Base-by-base conservation (phyloP, 64 coral and sea anemone genomes). In the Exaiptasia diaphana region DNA sequence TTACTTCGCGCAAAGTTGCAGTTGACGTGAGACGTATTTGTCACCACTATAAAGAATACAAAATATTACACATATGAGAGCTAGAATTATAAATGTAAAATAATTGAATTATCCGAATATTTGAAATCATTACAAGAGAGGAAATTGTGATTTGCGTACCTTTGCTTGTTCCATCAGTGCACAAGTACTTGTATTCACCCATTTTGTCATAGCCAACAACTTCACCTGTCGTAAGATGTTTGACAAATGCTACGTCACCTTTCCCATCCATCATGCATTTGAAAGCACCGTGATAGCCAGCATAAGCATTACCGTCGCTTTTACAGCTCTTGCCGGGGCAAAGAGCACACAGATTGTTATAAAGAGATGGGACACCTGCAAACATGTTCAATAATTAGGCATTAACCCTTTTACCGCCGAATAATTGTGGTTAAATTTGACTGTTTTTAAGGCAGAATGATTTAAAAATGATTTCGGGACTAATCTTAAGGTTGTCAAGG, bases 191-290 rank as follows among this genome's bases (percentile, higher is more conserved):
- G 41, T 58, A 83, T n/a, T 83, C 81, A 30, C 44, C 53, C 31
- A 83, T 33, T 62, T 62, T 62, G n/a, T n/a, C 32, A 65, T 65
- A 65, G 1, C 5, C 21, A 3, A 85, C 52, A 35, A 91, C 74
- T 15, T 91, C 81, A 14, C 39, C 34, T 9, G 67, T 53, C 0
- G 89, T 91, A 0, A 70, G 50, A 10, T 91, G 82, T 29, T 91
- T 91, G 8, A 85, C 74, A 43, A 91, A 91, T 12, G 82, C 89
- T 8, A 91, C 75, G 5, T 91, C 82, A 2, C 89, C 89, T 30
- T 5, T 13, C 0, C 40, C 42, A 9, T 80, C 43, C 0, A 53
- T 64, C 82, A 91, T 85, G 32, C 89, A 91, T 14, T 55, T 70
- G 33, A 91, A 91, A 0, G 89, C 82, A 0, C 89, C 89, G 9